Base-by-base conservation (phyloP, 2,888 invertebrate genomes). In the Andrena haemorrhoa region DNA sequence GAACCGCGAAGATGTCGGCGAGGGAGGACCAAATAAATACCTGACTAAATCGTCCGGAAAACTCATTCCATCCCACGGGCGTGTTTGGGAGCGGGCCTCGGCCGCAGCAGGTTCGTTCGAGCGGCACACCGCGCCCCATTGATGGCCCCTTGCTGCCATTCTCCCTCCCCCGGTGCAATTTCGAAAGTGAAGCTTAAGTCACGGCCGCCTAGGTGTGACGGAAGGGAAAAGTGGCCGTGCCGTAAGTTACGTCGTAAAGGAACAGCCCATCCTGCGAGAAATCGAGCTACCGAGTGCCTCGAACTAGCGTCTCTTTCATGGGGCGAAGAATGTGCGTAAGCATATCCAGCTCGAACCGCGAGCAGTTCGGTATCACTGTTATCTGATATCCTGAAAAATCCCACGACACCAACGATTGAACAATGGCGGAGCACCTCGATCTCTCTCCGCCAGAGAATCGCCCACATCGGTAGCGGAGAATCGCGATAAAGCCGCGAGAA, bases 1-100 rank as follows among this genome's bases (percentile, higher is more conserved):
- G 89, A 88, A 87, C 85, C 89, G 84, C 88, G 87, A 86, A 83
- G 87, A 85, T 65, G 86, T 82, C 82, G 88, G 70, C 70, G 83
- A 82, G 84, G 84, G 80, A 70, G 82, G 85, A 83, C 79, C 90
- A 89, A 91, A 91, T 91, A 91, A 91, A 91, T 91, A 91, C 91
- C 90, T 90, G 83, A 86, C 89, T 91, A 91, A 91, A 91, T 91
- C 91, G 91, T 84, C 91, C 86, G 90, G 91, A 91, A 91, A 91
- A 91, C 91, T 91, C 91, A 90, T 91, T 91, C 90, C 90, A 90
- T 89, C 88, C 90, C 86, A 31, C 74, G 84, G 82, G 76, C 83
- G 80, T 84, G 77, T 87, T 86, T 76, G 79, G 78, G 72, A 75
- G 70, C 78, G 68, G 72, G 79, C 85, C 82, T 83, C 82, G 69